These are phyloP conservation scores for Amblyjoppa fuscipennis DNA, from an alignment of 2,888 invertebrate species.

Conservation along the genomic window DNA sequence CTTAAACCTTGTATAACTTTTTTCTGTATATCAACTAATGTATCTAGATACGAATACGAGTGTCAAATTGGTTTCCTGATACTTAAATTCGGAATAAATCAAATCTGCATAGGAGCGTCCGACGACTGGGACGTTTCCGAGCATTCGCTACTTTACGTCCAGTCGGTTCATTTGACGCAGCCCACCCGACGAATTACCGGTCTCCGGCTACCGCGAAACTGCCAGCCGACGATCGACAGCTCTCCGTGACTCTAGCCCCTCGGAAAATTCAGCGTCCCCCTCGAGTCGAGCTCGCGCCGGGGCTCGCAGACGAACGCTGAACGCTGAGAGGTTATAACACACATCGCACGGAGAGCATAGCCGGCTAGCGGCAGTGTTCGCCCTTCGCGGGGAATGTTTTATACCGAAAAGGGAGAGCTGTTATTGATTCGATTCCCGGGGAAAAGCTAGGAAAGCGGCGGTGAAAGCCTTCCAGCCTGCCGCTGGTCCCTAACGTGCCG, in stretches of 20 bases:
- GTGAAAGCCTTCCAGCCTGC: slow-evolving; percentile 1
- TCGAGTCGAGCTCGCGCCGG: slow-evolving; percentile 46
- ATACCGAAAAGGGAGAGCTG: slow-evolving; percentile 78
- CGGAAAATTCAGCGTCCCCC: slow-evolving; percentile 19
- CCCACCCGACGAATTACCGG: slow-evolving; percentile 13
- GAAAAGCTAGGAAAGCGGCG: slow-evolving; percentile 78
- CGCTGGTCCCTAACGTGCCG: slow-evolving; percentile 47
- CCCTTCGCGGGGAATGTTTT: slow-evolving; percentile 75
- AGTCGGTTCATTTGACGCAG: slow-evolving; percentile 68
- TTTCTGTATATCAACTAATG: no score
- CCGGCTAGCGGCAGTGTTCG: slow-evolving; percentile 30
- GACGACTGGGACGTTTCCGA: no score
- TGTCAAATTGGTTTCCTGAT: no score
- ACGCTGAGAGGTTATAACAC: slow-evolving; percentile 16
- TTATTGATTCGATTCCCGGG: slow-evolving; percentile 84
- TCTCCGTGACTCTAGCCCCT: slow-evolving; percentile 20
- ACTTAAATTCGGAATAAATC: no score
- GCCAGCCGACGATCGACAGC: not conserved
- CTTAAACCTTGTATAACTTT: no score
- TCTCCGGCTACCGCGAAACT: not conserved
- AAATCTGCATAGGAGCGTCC: no score
- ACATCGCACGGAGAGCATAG: not conserved
- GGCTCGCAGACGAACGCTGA: slow-evolving; percentile 53
- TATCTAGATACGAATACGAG: no score
- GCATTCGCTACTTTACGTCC: slow-evolving; percentile 70